Evolutionary conservation across 2,797 vertebrate species (phyloP).

Genomic region (Ptychobarbus kaznakovi): DNA sequence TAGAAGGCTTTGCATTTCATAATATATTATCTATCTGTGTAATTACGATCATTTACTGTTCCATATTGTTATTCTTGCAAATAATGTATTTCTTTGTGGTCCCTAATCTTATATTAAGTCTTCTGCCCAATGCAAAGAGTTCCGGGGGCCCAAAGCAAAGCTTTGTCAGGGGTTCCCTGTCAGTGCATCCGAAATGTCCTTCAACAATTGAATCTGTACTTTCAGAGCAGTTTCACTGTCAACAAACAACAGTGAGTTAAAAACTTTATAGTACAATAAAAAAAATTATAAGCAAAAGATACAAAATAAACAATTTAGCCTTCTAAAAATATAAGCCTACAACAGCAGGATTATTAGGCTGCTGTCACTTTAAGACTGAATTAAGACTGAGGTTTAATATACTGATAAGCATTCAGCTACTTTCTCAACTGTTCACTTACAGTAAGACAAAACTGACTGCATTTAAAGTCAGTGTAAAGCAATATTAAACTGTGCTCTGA

Average conservation of each 20-base stretch:
- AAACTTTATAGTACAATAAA: background rate
- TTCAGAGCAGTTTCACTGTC: background rate
- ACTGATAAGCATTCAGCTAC: too few species aligned
- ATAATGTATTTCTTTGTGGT: background rate
- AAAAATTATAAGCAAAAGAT: too few species aligned
- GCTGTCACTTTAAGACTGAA: too few species aligned
- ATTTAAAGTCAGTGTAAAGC: too few species aligned
- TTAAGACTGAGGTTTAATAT: too few species aligned
- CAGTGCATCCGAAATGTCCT: background rate
- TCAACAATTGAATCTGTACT: background rate
- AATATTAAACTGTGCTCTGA: too few species aligned
- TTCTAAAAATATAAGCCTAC: background rate
- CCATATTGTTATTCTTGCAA: slow-evolving; percentile 1
- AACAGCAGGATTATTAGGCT: background rate
- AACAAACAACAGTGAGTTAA: background rate
- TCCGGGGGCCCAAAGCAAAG: background rate
- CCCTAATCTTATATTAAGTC: background rate
- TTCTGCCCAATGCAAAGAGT: background rate
- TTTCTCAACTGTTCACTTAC: too few species aligned
- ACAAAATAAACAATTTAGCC: background rate
- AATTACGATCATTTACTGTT: background rate
- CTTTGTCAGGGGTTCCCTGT: background rate
- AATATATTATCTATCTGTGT: background rate
- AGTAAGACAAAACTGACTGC: too few species aligned
- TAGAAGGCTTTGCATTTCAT: background rate